Base-by-base conservation (phyloP, 2,113 vertebrate genomes). In the Phalacrocorax aristotelis region DNA sequence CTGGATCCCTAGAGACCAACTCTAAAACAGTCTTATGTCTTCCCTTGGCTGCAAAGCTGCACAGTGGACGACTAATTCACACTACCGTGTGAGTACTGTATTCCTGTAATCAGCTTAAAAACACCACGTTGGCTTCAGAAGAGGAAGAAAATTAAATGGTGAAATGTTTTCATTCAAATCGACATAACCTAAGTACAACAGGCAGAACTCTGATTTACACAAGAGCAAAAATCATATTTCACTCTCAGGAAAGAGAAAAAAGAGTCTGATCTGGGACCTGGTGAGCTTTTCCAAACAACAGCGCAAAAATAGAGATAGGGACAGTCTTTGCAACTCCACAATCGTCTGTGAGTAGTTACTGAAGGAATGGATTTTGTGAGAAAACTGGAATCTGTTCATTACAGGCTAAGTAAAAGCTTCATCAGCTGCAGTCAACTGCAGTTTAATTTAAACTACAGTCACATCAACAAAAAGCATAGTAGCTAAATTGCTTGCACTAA, bases 381-480 rank as follows among this genome's bases (percentile, higher is more conserved):
- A 95, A 95, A 91, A 95, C 15, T 80, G 38, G 71, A 95, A 82
- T 81, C 66, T 93, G 70, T 74, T 95, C 84, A 68, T 93, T 94
- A 71, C 23, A 60, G 62, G 46, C 49, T 87, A 89, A 94, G 69
- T 88, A 94, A 96, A 97, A 94, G 25, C 75, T 90, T 66, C 66
- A 95, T 93, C 83, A 83, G 81, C 78, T 94, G 88, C 52, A 90
- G 75, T 83, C 87, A 94, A 94, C 61, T 83, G 71, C 61, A 52
- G 61, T 93, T 95, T 95, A 87, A 95, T 91, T 95, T 92, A 61
- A 87, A 83, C 54, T 80, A 62, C 49, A 77, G 92, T 95, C 82
- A 72, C 3, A 7, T 80, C 5, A 5, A 65, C 79, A 89, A 87
- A 86, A 96, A 83, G 48, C 58, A 32, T 2, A 57, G 89, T 61